Percentiles rank a stretch among this genome's conserved stretches.
phyloP scores from a whole-genome alignment of 2,797 vertebrate genomes.

The Tenualosa thibaudeaui region DNA sequence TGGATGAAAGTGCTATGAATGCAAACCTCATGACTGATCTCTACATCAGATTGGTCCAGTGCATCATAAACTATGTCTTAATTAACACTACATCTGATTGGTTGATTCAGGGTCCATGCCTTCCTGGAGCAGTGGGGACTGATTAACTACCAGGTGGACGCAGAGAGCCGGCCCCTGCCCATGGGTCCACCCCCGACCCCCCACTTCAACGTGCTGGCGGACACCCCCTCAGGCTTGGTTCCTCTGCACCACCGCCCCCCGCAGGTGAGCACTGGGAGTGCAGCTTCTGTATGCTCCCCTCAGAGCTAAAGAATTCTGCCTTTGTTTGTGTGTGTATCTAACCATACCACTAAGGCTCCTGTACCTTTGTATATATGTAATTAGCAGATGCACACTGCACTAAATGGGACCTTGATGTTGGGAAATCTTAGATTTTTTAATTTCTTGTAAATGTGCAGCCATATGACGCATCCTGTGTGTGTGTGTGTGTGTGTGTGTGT shows the following conservation, averaged over 20 bases:
- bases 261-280: slow-evolving; percentile 73
- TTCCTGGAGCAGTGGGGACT: slow-evolving; percentile 98
- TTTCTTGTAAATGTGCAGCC: not conserved
- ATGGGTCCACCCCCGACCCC: slow-evolving; percentile 97
- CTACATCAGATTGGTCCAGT: too few relatives aligned
- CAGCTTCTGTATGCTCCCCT: not conserved
- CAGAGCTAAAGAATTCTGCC: not conserved
- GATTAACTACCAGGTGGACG: slow-evolving; percentile 96
- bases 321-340: not conserved
- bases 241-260: slow-evolving; percentile 91
- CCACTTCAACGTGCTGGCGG: slow-evolving; percentile 94
- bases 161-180: slow-evolving; percentile 91
- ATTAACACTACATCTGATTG: not conserved
- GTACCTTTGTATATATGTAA: not conserved
- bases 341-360: not conserved
- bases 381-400: not conserved
- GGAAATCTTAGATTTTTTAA: not conserved
- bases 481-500: slow-evolving; percentile 4
- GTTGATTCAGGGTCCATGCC: slow-evolving; percentile 83
- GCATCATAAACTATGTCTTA: not conserved
- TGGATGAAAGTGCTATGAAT: too few relatives aligned
- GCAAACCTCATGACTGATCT: too few relatives aligned
- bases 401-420: not conserved
- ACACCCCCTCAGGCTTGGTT: slow-evolving; percentile 93
- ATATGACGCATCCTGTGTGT: not conserved